phyloP scores from a whole-genome alignment of 2,797 vertebrate genomes.

The Anomalospiza imberbis region DNA sequence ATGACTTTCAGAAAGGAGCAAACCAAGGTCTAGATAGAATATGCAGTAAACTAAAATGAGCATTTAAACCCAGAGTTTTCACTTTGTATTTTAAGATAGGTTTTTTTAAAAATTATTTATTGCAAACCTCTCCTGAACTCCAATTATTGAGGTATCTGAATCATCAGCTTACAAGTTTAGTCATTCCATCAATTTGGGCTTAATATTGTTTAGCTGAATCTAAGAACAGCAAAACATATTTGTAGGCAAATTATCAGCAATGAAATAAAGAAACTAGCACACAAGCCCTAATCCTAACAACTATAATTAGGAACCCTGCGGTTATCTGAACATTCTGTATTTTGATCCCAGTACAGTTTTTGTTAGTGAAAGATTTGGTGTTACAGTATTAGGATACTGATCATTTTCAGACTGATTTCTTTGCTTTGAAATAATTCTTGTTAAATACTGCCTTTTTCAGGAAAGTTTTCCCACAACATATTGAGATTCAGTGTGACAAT shows the following conservation, averaged over 20 bases:
- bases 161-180: conserved; percentile 8
- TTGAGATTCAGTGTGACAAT: not conserved
- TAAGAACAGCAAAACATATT: not conserved
- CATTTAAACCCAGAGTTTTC: not conserved
- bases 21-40: not conserved
- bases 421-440: not conserved
- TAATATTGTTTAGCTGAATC: not conserved
- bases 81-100: not conserved
- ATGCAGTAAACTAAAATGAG: not conserved
- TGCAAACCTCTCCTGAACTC: not conserved
- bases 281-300: conserved; percentile 13
- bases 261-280: not conserved
- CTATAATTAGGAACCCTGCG: conserved; percentile 19
- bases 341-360: conserved; percentile 12
- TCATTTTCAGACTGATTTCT: not conserved
- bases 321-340: conserved; percentile 8
- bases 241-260: conserved; percentile 16
- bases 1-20: conserved; percentile 4
- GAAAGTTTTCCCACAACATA: not conserved
- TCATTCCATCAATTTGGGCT: conserved; percentile 28
- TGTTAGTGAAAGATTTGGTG: not conserved
- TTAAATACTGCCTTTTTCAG: not conserved
- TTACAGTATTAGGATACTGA: not conserved
- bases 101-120: not conserved
- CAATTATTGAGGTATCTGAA: not conserved